phyloP scores from a whole-genome alignment of 2,797 vertebrate genomes.

The Arctocebus calabarensis region DNA sequence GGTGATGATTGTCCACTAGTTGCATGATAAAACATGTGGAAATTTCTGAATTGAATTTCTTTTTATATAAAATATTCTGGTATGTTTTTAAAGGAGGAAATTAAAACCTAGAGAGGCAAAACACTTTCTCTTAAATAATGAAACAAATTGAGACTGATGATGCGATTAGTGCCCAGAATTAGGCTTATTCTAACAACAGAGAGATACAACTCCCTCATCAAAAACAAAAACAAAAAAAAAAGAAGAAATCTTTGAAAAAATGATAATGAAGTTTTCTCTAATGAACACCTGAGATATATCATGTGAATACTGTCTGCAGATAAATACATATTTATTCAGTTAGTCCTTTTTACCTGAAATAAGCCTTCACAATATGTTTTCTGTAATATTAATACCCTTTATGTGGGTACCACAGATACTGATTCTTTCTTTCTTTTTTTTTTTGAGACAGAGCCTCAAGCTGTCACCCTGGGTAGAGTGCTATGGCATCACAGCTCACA shows the following conservation, averaged over 20 bases:
- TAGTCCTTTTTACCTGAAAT: neutral
- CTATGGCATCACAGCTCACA: too few species aligned
- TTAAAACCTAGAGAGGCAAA: conserved; percentile 9
- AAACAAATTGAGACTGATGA: neutral
- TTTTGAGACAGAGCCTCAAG: too few species aligned
- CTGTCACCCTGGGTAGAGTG: too few species aligned
- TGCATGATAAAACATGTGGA: neutral
- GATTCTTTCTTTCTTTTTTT: too few species aligned
- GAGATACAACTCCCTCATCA: neutral
- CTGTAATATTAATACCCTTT: neutral
- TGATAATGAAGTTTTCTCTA: neutral
- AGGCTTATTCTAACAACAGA: neutral
- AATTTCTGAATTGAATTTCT: neutral
- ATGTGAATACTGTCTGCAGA: neutral
- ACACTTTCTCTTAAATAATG: neutral
- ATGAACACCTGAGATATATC: neutral
- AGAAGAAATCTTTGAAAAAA: neutral
- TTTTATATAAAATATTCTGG: neutral
- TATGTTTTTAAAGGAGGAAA: neutral
- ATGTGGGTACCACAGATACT: neutral
- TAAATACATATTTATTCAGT: neutral
- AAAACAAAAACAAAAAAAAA: neutral
- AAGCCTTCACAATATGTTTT: neutral
- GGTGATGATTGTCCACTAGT: neutral
- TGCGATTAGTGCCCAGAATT: neutral